Conservation (phyloP, 2,888 invertebrate species). For the Apodemia zela region DNA sequence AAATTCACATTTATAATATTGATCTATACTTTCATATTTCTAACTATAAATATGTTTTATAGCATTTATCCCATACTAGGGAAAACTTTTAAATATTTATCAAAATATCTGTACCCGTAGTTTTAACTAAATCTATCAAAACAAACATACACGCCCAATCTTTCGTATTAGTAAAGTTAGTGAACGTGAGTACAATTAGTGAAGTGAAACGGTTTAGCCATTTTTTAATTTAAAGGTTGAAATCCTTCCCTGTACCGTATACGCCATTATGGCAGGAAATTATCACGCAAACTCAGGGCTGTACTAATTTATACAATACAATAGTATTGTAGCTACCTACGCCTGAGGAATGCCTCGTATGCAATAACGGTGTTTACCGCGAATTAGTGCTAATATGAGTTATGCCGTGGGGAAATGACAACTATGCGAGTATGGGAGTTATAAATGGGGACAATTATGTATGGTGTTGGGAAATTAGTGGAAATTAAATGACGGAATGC, state of each 20-base stretch:
- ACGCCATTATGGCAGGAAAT: slow-evolving; percentile 13
- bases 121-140: too few relatives aligned
- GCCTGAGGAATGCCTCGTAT: slow-evolving; percentile 24
- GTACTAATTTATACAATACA: slow-evolving; percentile 26
- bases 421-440: slow-evolving; percentile 20
- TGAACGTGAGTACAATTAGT: too few relatives aligned
- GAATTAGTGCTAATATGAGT: slow-evolving; percentile 24
- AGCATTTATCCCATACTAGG: too few relatives aligned
- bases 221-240: background rate
- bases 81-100: too few relatives aligned
- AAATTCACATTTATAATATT: too few relatives aligned
- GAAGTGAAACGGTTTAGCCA: background rate
- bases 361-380: slow-evolving; percentile 23
- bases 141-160: too few relatives aligned
- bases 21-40: too few relatives aligned
- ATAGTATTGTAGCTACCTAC: slow-evolving; percentile 33
- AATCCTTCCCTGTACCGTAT: slow-evolving; percentile 11
- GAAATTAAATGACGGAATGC: background rate
- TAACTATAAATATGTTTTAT: too few relatives aligned
- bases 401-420: slow-evolving; percentile 18
- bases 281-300: slow-evolving; percentile 16
- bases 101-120: too few relatives aligned
- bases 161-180: too few relatives aligned
- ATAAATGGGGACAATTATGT: slow-evolving; percentile 15
- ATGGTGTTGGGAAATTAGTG: background rate